phyloP scores from a whole-genome alignment of 1,140 invertebrate species.

The Atta cephalotes region DNA sequence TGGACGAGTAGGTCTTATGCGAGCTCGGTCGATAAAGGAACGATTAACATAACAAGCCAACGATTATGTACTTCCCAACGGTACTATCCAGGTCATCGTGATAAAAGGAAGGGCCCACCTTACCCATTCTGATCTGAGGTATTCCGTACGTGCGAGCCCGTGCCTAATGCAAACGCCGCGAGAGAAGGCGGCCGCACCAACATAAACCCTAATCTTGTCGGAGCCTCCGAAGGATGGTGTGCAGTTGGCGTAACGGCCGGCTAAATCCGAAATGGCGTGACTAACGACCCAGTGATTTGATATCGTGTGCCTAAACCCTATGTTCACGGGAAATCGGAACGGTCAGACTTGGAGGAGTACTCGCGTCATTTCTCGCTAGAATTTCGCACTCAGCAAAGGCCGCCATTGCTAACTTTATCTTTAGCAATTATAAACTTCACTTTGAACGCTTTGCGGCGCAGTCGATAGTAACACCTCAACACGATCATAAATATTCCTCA shows the following conservation, averaged over 20 bases:
- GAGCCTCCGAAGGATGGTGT: constrained; percentile 26
- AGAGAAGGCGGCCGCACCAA: constrained; percentile 25
- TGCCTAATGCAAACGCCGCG: constrained; percentile 34
- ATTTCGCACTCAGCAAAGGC: constrained; percentile 35
- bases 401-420: constrained; percentile 48
- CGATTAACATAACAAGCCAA: constrained; percentile 81
- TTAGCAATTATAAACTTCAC: constrained; percentile 48
- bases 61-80: constrained; percentile 74
- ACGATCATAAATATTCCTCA: constrained; percentile 22
- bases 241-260: constrained; percentile 41
- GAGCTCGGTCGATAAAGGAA: constrained; percentile 76
- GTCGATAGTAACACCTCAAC: constrained; percentile 6
- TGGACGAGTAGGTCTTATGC: not conserved
- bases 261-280: constrained; percentile 54
- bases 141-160: constrained; percentile 50
- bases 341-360: constrained; percentile 12
- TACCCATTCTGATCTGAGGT: constrained; percentile 16
- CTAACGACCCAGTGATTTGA: constrained; percentile 34
- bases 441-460: constrained; percentile 6
- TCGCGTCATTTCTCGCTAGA: constrained; percentile 25
- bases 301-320: constrained; percentile 41
- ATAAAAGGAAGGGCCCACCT: constrained; percentile 71
- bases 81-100: constrained; percentile 79
- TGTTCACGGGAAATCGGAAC: constrained; percentile 24
- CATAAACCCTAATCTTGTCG: constrained; percentile 59